Evolutionary conservation across 2,888 invertebrate species (phyloP).

Genomic region (Hemistola chrysoprasaria): DNA sequence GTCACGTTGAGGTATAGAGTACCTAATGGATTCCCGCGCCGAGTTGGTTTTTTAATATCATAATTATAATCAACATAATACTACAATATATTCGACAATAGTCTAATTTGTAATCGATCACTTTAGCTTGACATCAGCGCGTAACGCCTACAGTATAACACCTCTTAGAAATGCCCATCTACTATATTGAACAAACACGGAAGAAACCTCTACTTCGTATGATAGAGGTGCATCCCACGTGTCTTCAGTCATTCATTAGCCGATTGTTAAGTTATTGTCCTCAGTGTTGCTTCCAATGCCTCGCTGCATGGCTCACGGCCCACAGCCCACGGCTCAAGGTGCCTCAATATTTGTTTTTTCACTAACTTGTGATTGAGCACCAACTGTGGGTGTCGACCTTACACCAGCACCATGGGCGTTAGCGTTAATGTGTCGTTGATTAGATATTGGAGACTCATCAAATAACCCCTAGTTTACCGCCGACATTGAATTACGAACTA

Average conservation of each 20-base stretch:
- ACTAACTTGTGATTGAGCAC: constrained; percentile 33
- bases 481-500: neutral
- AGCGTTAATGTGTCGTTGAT: constrained; percentile 19
- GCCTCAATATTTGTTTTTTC: constrained; percentile 25
- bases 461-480: constrained; percentile 1
- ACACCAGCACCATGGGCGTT: constrained; percentile 19
- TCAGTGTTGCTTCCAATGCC: constrained; percentile 36
- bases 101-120: constrained; percentile 5
- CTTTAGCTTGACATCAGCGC: constrained; percentile 18
- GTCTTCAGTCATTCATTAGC: constrained; percentile 11
- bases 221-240: constrained; percentile 25
- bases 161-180: too few relatives aligned
- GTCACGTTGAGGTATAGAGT: constrained; percentile 5
- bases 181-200: constrained; percentile 23
- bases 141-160: constrained; percentile 7
- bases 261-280: constrained; percentile 7
- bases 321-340: constrained; percentile 36
- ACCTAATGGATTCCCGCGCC: constrained; percentile 9
- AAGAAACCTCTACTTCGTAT: constrained; percentile 24
- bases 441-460: constrained; percentile 11
- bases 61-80: too few relatives aligned
- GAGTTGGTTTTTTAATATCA: too few relatives aligned
- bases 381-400: constrained; percentile 23
- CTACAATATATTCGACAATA: too few relatives aligned
- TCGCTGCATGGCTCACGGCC: too few relatives aligned